phyloP scores from a whole-genome alignment of 2,888 invertebrate genomes.

The Craniophora ligustri region DNA sequence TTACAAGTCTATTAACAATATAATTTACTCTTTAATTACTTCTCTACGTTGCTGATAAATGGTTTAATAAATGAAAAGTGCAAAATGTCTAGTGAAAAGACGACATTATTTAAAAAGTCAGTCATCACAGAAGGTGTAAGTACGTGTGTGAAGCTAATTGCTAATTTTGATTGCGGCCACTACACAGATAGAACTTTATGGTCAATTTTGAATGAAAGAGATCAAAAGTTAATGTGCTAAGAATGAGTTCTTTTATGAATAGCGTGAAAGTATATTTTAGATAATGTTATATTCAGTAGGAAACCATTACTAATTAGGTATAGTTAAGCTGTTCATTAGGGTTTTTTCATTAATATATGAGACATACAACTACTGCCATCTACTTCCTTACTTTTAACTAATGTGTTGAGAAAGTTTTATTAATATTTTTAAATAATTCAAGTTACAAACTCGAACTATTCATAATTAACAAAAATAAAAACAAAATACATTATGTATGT shows the following conservation, averaged over 20 bases:
- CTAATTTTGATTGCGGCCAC: conserved; percentile 35
- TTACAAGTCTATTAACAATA: too few species aligned
- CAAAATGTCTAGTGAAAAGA: neutral
- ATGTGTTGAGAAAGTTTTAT: conserved; percentile 37
- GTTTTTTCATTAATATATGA: conserved; percentile 13
- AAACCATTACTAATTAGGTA: conserved; percentile 15
- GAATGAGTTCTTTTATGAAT: conserved; percentile 42
- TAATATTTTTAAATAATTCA: conserved; percentile 27
- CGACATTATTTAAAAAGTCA: conserved; percentile 51
- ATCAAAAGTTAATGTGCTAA: conserved; percentile 38
- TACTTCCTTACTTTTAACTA: conserved; percentile 6
- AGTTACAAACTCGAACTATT: conserved; percentile 32
- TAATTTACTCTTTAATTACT: too few species aligned
- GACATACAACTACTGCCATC: conserved; percentile 10
- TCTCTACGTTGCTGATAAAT: conserved; percentile 3
- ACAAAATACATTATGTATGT: conserved; percentile 49
- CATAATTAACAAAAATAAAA: conserved; percentile 37
- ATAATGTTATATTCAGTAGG: conserved; percentile 17
- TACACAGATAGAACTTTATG: conserved; percentile 27
- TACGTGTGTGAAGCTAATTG: conserved; percentile 49
- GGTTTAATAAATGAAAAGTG: conserved; percentile 1
- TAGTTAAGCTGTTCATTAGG: conserved; percentile 9
- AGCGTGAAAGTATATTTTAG: conserved; percentile 40
- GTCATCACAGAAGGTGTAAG: too few species aligned
- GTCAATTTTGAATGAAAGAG: conserved; percentile 38